Evolutionary conservation across 2,888 invertebrate genomes (phyloP).

Genomic region (Cerceris ruficornis): DNA sequence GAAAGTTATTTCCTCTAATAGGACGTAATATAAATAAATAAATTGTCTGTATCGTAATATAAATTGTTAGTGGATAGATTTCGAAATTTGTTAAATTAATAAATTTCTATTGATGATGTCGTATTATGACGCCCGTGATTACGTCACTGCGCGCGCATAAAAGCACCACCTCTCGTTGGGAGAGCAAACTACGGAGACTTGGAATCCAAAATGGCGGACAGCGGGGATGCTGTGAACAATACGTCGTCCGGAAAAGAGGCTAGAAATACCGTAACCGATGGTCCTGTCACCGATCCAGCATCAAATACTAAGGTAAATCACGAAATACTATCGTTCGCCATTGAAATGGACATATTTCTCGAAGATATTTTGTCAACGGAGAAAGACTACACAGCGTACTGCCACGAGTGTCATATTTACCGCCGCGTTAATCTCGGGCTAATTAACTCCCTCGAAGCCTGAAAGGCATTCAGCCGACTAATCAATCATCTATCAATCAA

Average conservation of each 20-base stretch:
- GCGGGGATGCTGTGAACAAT: slow-evolving; percentile 74
- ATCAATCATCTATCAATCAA: too few species aligned
- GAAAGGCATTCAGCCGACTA: too few species aligned
- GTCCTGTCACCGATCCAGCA: slow-evolving; percentile 90
- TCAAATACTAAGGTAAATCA: slow-evolving; percentile 84
- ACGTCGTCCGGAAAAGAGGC: slow-evolving; percentile 75
- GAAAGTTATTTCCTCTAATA: too few species aligned
- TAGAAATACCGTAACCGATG: slow-evolving; percentile 85
- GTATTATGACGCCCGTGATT: neutral
- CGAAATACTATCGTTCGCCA: neutral
- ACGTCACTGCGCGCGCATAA: slow-evolving; percentile 40
- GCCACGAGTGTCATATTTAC: slow-evolving; percentile 56
- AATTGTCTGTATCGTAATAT: too few species aligned
- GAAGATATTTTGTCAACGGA: slow-evolving; percentile 2
- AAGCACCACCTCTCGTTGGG: slow-evolving; percentile 41
- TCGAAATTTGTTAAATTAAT: too few species aligned
- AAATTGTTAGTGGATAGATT: too few species aligned
- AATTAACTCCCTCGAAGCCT: slow-evolving; percentile 29
- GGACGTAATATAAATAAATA: too few species aligned
- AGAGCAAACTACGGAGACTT: slow-evolving; percentile 42
- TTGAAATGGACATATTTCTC: slow-evolving; percentile 1
- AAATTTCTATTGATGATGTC: too few species aligned
- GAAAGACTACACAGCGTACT: slow-evolving; percentile 20
- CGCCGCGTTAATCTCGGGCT: slow-evolving; percentile 39
- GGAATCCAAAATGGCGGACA: slow-evolving; percentile 78